Conservation (phyloP, 2,888 invertebrate species). For the Nephrotoma appendiculata region DNA sequence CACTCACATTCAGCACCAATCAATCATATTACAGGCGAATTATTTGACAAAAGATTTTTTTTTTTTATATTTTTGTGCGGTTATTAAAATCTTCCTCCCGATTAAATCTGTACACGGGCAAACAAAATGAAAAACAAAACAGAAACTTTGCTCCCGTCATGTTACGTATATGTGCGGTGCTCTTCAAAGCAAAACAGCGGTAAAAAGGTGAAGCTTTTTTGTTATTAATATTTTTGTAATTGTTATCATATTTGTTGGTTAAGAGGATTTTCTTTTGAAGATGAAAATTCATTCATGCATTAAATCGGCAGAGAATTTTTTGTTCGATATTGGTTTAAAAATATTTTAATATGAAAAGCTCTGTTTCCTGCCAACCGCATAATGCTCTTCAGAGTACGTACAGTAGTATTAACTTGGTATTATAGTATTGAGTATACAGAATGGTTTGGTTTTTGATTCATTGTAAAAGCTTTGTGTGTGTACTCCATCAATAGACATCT, state of each 20-base stretch:
- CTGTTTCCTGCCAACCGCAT: neutral
- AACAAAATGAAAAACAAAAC: neutral
- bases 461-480: too few relatives aligned
- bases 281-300: neutral
- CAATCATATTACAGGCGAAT: neutral
- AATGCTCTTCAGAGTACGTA: too few relatives aligned
- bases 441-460: too few relatives aligned
- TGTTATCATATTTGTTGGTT: neutral
- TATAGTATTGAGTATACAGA: too few relatives aligned
- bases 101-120: neutral
- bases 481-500: too few relatives aligned
- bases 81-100: neutral
- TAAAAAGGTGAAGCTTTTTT: neutral
- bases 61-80: neutral
- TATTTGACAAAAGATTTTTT: neutral
- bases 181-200: neutral
- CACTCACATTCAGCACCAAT: neutral
- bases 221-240: neutral
- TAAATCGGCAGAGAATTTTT: neutral
- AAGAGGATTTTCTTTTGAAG: neutral
- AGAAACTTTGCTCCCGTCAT: neutral
- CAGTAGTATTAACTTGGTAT: too few relatives aligned
- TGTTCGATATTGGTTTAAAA: neutral
- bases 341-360: neutral
- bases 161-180: neutral